A percentile compares a stretch with the other conserved stretches of the same genome.
Conservation (phyloP, 2,113 vertebrate species). For the Xiphophorus hellerii region DNA sequence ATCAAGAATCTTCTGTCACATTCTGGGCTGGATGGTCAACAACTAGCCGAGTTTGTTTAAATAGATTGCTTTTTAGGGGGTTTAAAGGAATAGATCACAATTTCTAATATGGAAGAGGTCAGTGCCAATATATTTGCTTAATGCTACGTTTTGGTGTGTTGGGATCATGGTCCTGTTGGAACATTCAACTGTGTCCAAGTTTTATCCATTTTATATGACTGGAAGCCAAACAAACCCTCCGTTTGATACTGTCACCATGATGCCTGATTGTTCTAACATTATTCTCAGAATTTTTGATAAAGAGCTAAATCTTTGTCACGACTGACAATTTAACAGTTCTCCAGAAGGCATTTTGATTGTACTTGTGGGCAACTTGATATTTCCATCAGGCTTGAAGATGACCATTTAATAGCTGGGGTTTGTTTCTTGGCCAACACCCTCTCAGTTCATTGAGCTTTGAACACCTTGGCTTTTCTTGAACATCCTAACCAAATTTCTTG, state of each 20-base stretch:
- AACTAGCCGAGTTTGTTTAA: not conserved
- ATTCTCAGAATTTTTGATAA: not conserved
- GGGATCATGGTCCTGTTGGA: not conserved
- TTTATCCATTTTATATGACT: not conserved
- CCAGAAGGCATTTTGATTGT: not conserved
- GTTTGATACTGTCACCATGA: not conserved
- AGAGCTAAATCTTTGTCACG: no score
- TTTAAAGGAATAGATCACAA: no score
- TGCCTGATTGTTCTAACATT: not conserved
- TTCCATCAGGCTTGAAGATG: not conserved
- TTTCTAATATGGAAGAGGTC: no score
- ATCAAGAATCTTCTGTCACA: not conserved
- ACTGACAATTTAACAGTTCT: no score
- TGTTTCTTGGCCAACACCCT: not conserved
- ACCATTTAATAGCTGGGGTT: not conserved
- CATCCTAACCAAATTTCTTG: not conserved
- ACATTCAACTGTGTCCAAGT: no score
- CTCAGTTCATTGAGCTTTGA: not conserved
- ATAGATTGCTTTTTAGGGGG: no score
- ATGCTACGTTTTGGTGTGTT: not conserved
- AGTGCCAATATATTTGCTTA: not conserved
- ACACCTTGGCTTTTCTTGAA: not conserved
- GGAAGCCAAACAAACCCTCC: not conserved
- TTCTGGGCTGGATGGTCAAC: not conserved
- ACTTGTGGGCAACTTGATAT: no score